Evolutionary conservation across 2,113 vertebrate genomes (phyloP).

Genomic region (Trogon melanurus): DNA sequence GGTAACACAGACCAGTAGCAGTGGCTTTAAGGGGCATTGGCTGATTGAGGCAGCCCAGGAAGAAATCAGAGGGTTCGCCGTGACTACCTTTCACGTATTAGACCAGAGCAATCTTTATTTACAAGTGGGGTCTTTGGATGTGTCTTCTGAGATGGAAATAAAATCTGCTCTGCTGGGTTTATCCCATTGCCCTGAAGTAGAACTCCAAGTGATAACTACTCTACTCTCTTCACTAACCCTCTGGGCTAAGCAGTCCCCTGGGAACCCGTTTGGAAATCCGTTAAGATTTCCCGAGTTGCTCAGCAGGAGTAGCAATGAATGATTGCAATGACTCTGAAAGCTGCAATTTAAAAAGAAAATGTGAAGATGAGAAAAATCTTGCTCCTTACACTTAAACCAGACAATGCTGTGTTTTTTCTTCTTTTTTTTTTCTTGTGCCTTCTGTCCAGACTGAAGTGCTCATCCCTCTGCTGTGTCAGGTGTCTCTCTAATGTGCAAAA

Average conservation of each 20-base stretch:
- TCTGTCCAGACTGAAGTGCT: neutral
- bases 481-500: neutral
- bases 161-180: neutral
- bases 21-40: neutral
- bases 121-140: neutral
- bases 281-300: neutral
- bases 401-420: neutral
- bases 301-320: neutral
- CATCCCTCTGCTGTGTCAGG: neutral
- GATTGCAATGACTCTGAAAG: neutral
- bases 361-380: neutral
- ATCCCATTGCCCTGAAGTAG: neutral
- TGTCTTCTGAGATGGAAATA: neutral
- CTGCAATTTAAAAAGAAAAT: neutral
- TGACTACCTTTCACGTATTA: neutral
- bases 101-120: neutral
- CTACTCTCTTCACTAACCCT: neutral
- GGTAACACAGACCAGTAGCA: neutral
- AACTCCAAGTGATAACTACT: neutral
- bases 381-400: neutral
- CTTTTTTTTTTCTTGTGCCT: neutral
- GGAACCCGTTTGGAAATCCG: neutral
- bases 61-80: neutral
- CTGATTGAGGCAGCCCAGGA: neutral
- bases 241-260: neutral